Base-by-base conservation (phyloP, 2,888 invertebrate genomes). In the Ariolimax columbianus region DNA sequence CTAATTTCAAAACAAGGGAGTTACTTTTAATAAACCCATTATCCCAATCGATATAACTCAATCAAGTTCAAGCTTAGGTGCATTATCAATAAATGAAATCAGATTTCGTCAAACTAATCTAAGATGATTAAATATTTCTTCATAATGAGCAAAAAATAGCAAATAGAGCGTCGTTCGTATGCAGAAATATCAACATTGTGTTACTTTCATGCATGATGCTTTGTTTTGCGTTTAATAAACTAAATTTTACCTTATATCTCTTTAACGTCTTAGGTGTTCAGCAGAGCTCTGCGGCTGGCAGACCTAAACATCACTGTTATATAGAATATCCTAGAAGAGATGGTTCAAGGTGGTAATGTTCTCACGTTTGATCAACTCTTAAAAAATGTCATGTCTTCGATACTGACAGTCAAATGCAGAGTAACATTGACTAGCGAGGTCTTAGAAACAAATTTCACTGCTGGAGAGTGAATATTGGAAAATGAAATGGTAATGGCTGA, bases 181-280 rank as follows among this genome's bases (percentile, higher is more conserved):
- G n/a, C n/a, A n/a, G n/a, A n/a, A n/a, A n/a, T n/a, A 17, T 55
- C 7, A 55, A 23, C 17, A 23, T 55, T 55, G 9, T 19, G 55
- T 2, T 55, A 55, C n/a, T 17, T 55, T 55, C 2, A 55, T 2
- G 17, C 9, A 23, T 55, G 55, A 3, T 55, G 47, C 47, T 11
- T 11, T 47, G n/a, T n/a, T n/a, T n/a, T n/a, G n/a, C 17, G 9
- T 11, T 17, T 55, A 55, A 55, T 55, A 17, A 14, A 19, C 55
- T 55, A 55, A 55, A n/a, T 6, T 1, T 23, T 23, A n/a, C n/a
- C 4, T 66, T 66, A 9, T 19, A 66, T 17, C n/a, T 73, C 73
- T 73, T 73, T 73, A n/a, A 7, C 47, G 30, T 73, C 73, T 14
- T 30, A 73, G 73, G 43, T 73, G 11, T 73, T 73, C 73, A 36